Base-by-base conservation (phyloP, 2,797 vertebrate genomes). In the Sebastes trivittatus region DNA sequence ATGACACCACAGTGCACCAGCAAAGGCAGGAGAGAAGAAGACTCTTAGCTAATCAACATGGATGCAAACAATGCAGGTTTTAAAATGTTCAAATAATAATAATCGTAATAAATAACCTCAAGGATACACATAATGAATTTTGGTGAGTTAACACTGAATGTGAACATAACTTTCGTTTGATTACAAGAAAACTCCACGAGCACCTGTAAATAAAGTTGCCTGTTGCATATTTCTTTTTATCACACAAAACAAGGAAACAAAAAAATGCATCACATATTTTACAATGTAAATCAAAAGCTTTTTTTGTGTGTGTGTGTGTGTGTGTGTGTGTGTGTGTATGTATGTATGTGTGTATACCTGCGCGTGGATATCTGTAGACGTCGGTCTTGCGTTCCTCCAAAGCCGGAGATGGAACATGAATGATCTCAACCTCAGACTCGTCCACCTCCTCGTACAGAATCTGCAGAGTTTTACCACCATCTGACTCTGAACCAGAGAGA, bases 371-470 rank as follows among this genome's bases (percentile, higher is more conserved):
- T 87, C 98, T 96, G 89, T 98, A 99, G 0, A 97, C 95, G 58
- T 99, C 98, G 0, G 97, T 97, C 92, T 97, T 98, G 16, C 98
- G 95, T 76, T 99, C 98, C 83, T 99, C 98, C 85, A 99, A 92
- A 2, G 97, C 97, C 0, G 98, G 98, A 10, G 98, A 98, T 2
- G 98, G 97, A 22, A 99, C 97, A 0, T 99, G 98, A 78, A 99
- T 98, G 71, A 98, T 94, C 93, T 99, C 98, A 30, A 99, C 98
- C 14, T 98, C 97, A 0, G 98, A 97, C 92, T 99, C 98, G 14
- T 99, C 98, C 23, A 98, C 98, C 78, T 99, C 98, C 88, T 99
- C 98, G 0, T 98, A 99, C 1, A 99, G 87, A 88, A 99, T 95
- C 78, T 96, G 92, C 65, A 99, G 92, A 0, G 96, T 98, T 86